These are phyloP conservation scores for Heptranchias perlo DNA, from an alignment of 2,113 vertebrate species.

Conservation along the genomic window DNA sequence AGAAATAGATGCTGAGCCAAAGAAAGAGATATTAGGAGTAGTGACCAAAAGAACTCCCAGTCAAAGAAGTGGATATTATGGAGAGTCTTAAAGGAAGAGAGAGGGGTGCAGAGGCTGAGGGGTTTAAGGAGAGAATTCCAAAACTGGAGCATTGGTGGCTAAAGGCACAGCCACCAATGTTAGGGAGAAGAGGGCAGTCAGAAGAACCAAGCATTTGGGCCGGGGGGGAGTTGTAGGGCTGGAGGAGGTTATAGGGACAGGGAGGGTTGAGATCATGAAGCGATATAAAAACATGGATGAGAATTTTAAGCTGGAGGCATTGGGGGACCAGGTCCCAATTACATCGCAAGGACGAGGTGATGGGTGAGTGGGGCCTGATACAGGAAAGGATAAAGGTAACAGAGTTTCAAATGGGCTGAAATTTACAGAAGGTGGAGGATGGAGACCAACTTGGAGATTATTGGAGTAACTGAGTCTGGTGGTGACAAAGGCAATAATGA, in stretches of 20 bases:
- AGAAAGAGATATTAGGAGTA: neutral
- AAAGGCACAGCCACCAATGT: neutral
- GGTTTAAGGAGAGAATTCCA: neutral
- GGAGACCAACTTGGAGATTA: too few relatives aligned
- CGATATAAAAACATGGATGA: neutral
- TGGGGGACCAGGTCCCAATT: neutral
- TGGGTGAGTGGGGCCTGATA: neutral
- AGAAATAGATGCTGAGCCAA: slow-evolving; percentile 6
- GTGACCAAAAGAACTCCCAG: neutral
- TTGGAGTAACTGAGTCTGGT: too few relatives aligned
- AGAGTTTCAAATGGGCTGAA: too few relatives aligned
- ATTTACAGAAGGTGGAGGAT: too few relatives aligned
- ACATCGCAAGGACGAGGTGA: neutral
- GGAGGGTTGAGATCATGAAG: neutral
- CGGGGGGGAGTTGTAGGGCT: neutral
- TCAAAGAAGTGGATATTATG: neutral
- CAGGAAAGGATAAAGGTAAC: neutral
- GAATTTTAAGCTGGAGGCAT: neutral
- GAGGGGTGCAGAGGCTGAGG: neutral
- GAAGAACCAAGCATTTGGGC: neutral
- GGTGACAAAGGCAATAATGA: too few relatives aligned
- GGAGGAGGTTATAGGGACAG: neutral
- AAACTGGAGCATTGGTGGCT: too few relatives aligned
- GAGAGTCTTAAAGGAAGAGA: neutral
- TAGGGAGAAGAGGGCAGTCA: neutral